Percentiles rank a stretch among this genome's conserved stretches.
Evolutionary conservation across 2,888 invertebrate genomes (phyloP).

Genomic region (Drosophila basisetae): DNA sequence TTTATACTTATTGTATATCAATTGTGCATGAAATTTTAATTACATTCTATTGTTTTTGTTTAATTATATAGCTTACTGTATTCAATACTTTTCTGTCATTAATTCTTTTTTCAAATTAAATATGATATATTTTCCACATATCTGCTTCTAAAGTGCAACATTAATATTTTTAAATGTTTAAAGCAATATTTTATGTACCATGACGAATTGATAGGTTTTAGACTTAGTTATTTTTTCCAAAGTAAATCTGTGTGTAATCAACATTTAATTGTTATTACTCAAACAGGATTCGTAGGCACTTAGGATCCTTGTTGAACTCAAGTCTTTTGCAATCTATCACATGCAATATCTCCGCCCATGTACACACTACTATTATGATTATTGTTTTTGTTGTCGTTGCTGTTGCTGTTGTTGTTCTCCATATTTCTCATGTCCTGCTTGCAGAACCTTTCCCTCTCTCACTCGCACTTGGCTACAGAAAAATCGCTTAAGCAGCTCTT

Average conservation of each 20-base stretch:
- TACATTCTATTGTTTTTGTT: not conserved
- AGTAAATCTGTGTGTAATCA: not conserved
- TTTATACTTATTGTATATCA: not conserved
- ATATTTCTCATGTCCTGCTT: constrained; percentile 35
- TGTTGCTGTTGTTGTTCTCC: constrained; percentile 17
- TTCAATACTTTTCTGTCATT: not conserved
- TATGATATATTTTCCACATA: not conserved
- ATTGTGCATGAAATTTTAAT: not conserved
- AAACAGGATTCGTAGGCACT: not conserved
- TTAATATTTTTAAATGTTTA: not conserved
- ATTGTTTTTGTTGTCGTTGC: constrained; percentile 10
- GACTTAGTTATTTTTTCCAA: not conserved
- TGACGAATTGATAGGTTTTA: not conserved
- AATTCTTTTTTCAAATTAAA: not conserved
- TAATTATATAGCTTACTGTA: not conserved
- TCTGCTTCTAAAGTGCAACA: not conserved
- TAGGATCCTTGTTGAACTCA: not conserved
- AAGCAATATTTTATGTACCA: not conserved
- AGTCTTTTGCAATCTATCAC: constrained; percentile 21
- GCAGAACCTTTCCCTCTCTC: constrained; percentile 23
- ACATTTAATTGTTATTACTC: not conserved
- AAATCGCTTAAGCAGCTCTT: constrained; percentile 52
- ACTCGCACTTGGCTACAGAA: constrained; percentile 5
- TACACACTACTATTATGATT: not conserved
- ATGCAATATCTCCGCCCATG: constrained; percentile 26